Evolutionary conservation across 2,888 invertebrate species (phyloP), one percentile per base, ranked within the genome.

Genomic region (Chelonus formosanus): DNA sequence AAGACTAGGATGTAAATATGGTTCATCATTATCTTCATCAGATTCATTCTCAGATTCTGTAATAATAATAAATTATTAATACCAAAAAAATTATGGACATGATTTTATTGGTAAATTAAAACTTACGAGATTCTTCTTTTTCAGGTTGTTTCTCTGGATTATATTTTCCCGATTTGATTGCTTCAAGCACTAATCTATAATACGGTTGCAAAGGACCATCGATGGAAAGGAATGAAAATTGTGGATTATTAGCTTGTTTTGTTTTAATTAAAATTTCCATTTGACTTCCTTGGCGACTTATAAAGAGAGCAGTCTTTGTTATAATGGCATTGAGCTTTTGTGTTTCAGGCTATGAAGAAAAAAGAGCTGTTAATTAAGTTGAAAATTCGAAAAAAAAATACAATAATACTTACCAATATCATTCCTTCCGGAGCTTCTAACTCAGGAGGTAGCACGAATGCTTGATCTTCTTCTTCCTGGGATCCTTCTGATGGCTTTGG

Each of bases 191-290:
- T 71, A 93, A 92, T 69, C 91, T 91, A 84, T 98, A 99, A 85
- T 97, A 99, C 0, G 92, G 90, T 85, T 98, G 91, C 48, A 98
- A 86, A 0, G 86, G 85, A 67, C 95, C 90, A 71, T 94, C 95
- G 80, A 93, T 94, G 67, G 94, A 93, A 67, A 99, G 87, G 85
- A 99, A 99, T 72, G 92, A 89, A 85, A 99, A 99, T 85, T 97
- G 95, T 0, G 92, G 88, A 86, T 98, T 98, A 80, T 92, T 91
- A 0, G 93, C 89, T 84, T 99, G 99, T 85, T 98, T 99, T 3
- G 98, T 95, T 85, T 98, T 98, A 73, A 99, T 92, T 7, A 99
- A 88, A 74, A 99, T 97, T 86, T 99, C 99, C 98, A 99, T 98
- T 86, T 99, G 99, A 5, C 92, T 89, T 0, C 98, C 98, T 81